These are phyloP conservation scores for Corynorhinus townsendii DNA, from an alignment of 2,113 vertebrate species.

Conservation along the genomic window DNA sequence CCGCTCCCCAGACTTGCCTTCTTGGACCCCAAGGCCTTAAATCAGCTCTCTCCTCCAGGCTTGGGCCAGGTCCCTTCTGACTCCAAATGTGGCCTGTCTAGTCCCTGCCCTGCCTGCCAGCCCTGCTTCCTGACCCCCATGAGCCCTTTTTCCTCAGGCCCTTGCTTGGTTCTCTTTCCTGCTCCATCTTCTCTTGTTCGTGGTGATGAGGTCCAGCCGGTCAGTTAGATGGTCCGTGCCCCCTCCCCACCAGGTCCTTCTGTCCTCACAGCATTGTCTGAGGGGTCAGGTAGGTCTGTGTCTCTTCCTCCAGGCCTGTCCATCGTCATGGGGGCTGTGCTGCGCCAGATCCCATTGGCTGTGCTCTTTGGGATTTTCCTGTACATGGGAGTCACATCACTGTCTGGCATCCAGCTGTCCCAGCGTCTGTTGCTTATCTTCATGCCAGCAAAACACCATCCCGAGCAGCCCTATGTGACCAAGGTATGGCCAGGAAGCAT, in stretches of 20 bases:
- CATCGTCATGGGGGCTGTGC: constrained; percentile 95
- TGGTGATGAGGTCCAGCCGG: neutral
- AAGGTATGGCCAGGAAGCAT: constrained; percentile 83
- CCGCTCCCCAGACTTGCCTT: neutral
- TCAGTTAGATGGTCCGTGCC: neutral
- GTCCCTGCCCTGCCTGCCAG: neutral
- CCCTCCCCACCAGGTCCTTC: neutral
- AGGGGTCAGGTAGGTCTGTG: neutral
- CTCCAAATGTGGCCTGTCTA: fast-evolving
- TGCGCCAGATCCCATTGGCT: constrained; percentile 94
- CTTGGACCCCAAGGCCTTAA: neutral
- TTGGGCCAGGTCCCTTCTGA: neutral
- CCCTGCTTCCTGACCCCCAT: neutral
- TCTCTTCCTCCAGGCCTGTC: constrained; percentile 87
- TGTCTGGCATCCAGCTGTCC: constrained; percentile 97
- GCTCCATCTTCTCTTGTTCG: neutral
- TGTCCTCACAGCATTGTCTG: neutral
- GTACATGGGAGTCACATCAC: constrained; percentile 97
- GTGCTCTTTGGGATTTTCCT: constrained; percentile 98
- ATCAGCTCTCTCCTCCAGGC: neutral
- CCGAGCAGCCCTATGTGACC: constrained; percentile 95
- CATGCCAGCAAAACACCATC: constrained; percentile 97
- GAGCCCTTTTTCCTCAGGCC: neutral
- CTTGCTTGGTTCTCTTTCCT: neutral
- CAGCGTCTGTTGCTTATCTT: constrained; percentile 96